Percentiles rank a stretch among this genome's conserved stretches.
Conservation (phyloP, 2,797 vertebrate genomes). For the Eulemur rubriventer region DNA sequence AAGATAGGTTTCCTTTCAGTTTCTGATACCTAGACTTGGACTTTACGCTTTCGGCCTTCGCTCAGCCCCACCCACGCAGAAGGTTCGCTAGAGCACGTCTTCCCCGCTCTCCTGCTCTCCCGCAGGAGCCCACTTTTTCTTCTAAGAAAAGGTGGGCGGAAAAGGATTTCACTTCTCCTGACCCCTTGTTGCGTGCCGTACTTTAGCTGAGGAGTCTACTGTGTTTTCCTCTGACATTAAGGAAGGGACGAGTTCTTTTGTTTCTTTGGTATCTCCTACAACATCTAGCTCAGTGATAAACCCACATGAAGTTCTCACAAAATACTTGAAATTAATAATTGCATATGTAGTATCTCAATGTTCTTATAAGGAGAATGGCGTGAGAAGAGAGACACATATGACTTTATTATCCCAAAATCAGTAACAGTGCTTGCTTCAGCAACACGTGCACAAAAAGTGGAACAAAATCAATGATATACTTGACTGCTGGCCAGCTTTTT, state of each 20-base stretch:
- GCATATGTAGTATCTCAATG: not conserved
- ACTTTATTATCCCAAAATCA: not conserved
- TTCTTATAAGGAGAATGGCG: not conserved
- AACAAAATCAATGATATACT: not conserved
- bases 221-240: not conserved
- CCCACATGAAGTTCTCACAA: not conserved
- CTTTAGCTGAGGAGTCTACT: not conserved
- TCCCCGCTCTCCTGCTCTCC: fast-evolving
- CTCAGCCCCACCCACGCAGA: not conserved
- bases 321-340: not conserved
- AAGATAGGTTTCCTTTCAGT: slow-evolving; percentile 6
- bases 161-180: not conserved
- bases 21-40: not conserved
- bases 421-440: not conserved
- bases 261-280: not conserved
- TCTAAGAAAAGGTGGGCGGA: not conserved
- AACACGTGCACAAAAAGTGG: not conserved
- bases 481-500: not conserved
- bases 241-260: not conserved
- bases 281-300: not conserved
- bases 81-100: not conserved
- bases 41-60: not conserved
- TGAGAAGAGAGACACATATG: not conserved
- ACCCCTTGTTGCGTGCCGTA: not conserved
- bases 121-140: fast-evolving